Base-by-base conservation (phyloP, 2,113 vertebrate species). In the Psittacus erithacus region DNA sequence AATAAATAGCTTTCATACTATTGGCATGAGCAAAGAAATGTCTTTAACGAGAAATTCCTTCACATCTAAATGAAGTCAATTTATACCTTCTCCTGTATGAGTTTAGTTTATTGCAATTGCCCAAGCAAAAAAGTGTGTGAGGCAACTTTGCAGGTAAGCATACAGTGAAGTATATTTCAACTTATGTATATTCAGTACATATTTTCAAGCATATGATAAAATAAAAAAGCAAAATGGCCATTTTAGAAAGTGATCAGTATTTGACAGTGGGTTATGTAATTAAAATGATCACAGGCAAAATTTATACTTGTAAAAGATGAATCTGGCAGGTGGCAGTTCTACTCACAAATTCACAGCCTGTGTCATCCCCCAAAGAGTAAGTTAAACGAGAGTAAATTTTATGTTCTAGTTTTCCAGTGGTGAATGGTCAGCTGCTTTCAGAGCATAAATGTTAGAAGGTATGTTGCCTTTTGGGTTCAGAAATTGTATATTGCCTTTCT, bases 1-100 rank as follows among this genome's bases (percentile, higher is more conserved):
- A 89, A 62, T 65, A 95, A 92, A 73, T 46, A 74, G 76, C 69
- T 91, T 69, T 85, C 33, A n/a, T 80, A 33, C 31, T 62, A 8
- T 59, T 80, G n/a, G 25, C 62, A 53, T 52, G 31, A 85, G 62
- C 62, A 65, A 82, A 91, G 24, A 73, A 62, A 25, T 6, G 9
- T 49, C 17, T 65, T 69, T 53, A 60, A 52, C 4, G 28, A 92
- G 47, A 59, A 94, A 79, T 49, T 71, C 35, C 24, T 65, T 91
- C 39, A 17, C 12, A 20, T 71, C 15, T 63, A 20, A 49, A 41
- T 76, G 15, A 78, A 78, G 15, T 88, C 74, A 71, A 18, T 67
- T 91, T 88, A 46, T 6, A 52, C 27, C 13, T 78, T 75, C 22
- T 76, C 28, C 35, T 28, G 23, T 1, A 1, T n/a, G n/a, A 62